Evolutionary conservation across 2,797 vertebrate species (phyloP), one percentile per base, ranked within the genome.

Genomic region (Cottoperca gobio): DNA sequence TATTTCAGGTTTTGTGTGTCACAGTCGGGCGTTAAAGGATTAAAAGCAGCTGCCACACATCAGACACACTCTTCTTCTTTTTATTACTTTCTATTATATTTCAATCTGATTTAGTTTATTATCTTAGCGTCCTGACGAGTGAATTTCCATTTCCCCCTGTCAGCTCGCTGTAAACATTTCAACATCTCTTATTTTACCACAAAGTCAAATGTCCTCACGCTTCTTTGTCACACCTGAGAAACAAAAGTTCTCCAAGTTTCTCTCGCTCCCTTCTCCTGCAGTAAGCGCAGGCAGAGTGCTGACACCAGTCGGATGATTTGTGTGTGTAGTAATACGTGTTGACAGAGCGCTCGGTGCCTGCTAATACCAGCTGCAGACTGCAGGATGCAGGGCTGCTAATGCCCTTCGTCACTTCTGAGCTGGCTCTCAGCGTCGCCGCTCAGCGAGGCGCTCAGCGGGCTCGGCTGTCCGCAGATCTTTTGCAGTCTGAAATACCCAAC

Each of bases 331-430:
- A 83, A 84, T 70, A 55, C 9, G 77, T 73, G 88, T 77, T 86
- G 90, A 92, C 86, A 88, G 89, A 65, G 78, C 6, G 65, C 76
- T 82, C 67, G 72, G 83, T 88, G 87, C 77, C 87, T 76, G 84
- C 80, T 83, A 81, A 88, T 82, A 82, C 86, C 89, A 85, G 82
- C 85, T 87, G 85, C 81, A 73, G 87, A 82, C 84, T 42, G 76
- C 65, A 82, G 85, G 88, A 86, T 88, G 85, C 81, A 5, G 85
- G 55, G 68, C 69, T 61, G 82, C 77, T 83, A 81, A 86, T 76
- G 77, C 81, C 77, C 79, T 70, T 78, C 70, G 76, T 83, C 79
- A 79, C 86, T 78, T 8, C 50, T 65, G 72, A 73, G 62, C 9
- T 14, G 1, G 48, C 72, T 39, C 60, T 9, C 63, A 11, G 60